phyloP scores from a whole-genome alignment of 2,888 invertebrate species.

The Drosophila neotestacea region DNA sequence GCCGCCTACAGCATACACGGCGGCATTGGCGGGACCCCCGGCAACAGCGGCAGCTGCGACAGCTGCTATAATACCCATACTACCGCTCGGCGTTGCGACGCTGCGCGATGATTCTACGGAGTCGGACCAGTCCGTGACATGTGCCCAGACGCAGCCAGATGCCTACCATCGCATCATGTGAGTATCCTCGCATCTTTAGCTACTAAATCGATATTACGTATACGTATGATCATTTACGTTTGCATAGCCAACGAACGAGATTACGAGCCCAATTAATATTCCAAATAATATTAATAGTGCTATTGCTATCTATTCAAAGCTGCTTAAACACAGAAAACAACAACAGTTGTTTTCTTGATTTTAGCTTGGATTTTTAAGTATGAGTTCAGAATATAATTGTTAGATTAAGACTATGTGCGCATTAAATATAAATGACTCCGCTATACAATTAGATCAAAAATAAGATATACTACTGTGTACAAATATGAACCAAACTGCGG shows the following conservation, averaged over 20 bases:
- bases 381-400: too few relatives aligned
- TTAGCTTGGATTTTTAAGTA: too few relatives aligned
- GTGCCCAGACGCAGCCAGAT: slow-evolving; percentile 84
- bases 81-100: slow-evolving; percentile 85
- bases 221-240: slow-evolving; percentile 2
- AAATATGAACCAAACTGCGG: too few relatives aligned
- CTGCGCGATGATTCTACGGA: slow-evolving; percentile 86
- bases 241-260: not conserved
- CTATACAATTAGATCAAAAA: too few relatives aligned
- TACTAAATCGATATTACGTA: slow-evolving; percentile 10
- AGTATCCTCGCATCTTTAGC: slow-evolving; percentile 60
- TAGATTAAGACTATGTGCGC: too few relatives aligned
- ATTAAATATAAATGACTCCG: too few relatives aligned
- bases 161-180: slow-evolving; percentile 85
- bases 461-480: too few relatives aligned
- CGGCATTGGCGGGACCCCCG: slow-evolving; percentile 85
- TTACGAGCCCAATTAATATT: too few relatives aligned
- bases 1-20: slow-evolving; percentile 80
- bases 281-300: too few relatives aligned
- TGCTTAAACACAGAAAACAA: too few relatives aligned
- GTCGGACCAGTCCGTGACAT: slow-evolving; percentile 85
- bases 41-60: slow-evolving; percentile 86
- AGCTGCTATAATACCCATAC: slow-evolving; percentile 85
- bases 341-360: too few relatives aligned
- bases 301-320: not conserved